Percentiles rank a stretch among this genome's conserved stretches.
These are phyloP conservation scores for Pagrus major DNA, from an alignment of 2,113 vertebrate species.

Conservation along the genomic window DNA sequence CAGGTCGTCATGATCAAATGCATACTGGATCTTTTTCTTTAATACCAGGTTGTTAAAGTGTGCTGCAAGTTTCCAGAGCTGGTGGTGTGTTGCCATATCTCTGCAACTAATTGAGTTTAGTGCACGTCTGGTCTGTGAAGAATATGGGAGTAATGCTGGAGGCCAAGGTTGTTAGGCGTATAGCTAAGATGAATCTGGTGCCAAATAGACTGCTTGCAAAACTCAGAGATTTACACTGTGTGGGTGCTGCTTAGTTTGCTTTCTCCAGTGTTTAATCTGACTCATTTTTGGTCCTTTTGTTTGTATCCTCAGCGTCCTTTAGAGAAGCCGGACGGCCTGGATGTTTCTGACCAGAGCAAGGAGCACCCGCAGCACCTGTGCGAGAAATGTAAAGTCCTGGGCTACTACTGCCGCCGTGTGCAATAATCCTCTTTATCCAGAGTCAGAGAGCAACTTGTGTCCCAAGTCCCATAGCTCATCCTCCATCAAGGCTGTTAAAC, in stretches of 20 bases:
- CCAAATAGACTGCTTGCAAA: constrained; percentile 49
- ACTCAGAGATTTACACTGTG: constrained; percentile 21
- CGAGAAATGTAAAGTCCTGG: constrained; percentile 99
- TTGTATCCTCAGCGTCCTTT: constrained; percentile 90
- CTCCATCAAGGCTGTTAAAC: constrained; percentile 47
- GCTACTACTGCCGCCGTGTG: constrained; percentile 99
- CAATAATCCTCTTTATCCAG: constrained; percentile 87
- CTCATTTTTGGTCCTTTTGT: constrained; percentile 47
- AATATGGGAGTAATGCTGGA: constrained; percentile 20
- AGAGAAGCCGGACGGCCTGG: constrained; percentile 98
- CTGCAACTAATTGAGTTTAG: constrained; percentile 61
- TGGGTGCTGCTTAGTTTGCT: constrained; percentile 30
- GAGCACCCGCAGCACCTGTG: constrained; percentile 99
- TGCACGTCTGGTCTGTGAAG: constrained; percentile 36
- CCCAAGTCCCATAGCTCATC: constrained; percentile 33
- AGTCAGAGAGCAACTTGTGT: constrained; percentile 44
- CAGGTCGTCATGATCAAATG: constrained; percentile 60
- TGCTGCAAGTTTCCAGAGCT: constrained; percentile 40
- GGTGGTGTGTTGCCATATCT: constrained; percentile 63
- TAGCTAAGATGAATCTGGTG: constrained; percentile 21
- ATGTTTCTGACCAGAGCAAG: constrained; percentile 99
- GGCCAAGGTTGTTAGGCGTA: constrained; percentile 20
- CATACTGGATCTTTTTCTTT: constrained; percentile 44
- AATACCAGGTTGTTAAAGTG: constrained; percentile 50
- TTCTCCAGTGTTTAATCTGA: constrained; percentile 23